A percentile compares a stretch with the other conserved stretches of the same genome.
Evolutionary conservation across 2,797 vertebrate genomes (phyloP).

Genomic region (Girardinus metallicus): DNA sequence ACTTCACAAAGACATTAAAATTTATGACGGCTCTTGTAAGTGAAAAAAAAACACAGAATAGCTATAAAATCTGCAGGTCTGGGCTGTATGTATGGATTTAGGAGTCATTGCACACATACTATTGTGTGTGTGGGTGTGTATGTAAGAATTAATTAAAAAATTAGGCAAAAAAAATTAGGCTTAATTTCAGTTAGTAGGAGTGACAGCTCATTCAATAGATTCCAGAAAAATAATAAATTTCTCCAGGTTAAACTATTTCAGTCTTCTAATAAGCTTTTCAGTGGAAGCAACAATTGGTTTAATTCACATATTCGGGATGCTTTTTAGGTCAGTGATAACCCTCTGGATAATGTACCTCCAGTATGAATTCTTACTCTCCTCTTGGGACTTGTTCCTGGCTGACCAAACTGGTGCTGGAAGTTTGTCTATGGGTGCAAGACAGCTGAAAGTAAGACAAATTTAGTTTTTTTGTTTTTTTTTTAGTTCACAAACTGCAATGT

Average conservation of each 20-base stretch:
- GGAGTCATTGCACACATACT: constrained; percentile 16
- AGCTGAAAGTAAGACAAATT: constrained; percentile 46
- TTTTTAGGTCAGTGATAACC: not conserved
- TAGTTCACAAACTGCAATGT: not conserved
- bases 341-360: constrained; percentile 54
- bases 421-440: not conserved
- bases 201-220: not conserved
- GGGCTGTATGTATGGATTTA: constrained; percentile 20
- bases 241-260: not conserved
- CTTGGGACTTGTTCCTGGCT: constrained; percentile 7
- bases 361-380: constrained; percentile 7
- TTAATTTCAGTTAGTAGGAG: not conserved
- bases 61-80: constrained; percentile 45
- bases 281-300: not conserved
- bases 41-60: constrained; percentile 40
- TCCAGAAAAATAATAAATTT: not conserved
- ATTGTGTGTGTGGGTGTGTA: not conserved
- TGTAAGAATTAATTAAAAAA: not conserved
- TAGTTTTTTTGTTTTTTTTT: not conserved
- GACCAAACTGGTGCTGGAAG: constrained; percentile 17
- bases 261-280: not conserved
- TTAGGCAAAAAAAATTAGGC: not conserved
- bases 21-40: constrained; percentile 40
- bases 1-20: constrained; percentile 59
- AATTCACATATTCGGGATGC: not conserved